Conservation (phyloP, 2,113 vertebrate genomes). For the Carettochelys insculpta region DNA sequence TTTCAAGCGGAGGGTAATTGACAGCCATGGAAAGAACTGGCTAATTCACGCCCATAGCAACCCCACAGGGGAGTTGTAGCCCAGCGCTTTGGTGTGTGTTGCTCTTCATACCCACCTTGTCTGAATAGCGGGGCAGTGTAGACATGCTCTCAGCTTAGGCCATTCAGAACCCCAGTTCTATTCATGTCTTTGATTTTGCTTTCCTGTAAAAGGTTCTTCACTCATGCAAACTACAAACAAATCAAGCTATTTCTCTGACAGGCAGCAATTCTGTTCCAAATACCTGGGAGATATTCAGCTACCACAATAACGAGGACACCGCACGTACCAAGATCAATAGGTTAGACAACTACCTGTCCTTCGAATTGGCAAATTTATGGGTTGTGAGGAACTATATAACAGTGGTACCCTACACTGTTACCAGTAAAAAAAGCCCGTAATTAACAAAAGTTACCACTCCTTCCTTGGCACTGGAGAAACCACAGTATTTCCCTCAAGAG, state of each 20-base stretch:
- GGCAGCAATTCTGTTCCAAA: conserved; percentile 1
- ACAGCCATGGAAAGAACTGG: neutral
- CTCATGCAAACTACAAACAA: neutral
- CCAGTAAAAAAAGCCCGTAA: neutral
- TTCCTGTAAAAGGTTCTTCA: neutral
- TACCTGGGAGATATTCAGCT: neutral
- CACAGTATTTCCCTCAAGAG: neutral
- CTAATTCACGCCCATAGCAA: neutral
- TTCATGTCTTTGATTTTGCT: neutral
- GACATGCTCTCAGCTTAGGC: neutral
- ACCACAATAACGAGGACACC: neutral
- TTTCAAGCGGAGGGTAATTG: no score
- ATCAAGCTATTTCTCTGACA: neutral
- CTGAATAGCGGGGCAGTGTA: neutral
- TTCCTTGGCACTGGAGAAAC: neutral
- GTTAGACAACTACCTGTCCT: neutral
- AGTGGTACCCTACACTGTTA: neutral
- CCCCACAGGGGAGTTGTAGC: neutral
- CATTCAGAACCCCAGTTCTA: neutral
- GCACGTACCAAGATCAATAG: neutral
- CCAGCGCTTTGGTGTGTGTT: neutral
- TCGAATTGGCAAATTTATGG: neutral
- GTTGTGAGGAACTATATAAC: neutral
- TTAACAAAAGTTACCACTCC: neutral
- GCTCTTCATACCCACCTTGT: neutral